Evolutionary conservation across 2,888 invertebrate species (phyloP), one percentile per base, ranked within the genome.

Genomic region (Terebella lapidaria): DNA sequence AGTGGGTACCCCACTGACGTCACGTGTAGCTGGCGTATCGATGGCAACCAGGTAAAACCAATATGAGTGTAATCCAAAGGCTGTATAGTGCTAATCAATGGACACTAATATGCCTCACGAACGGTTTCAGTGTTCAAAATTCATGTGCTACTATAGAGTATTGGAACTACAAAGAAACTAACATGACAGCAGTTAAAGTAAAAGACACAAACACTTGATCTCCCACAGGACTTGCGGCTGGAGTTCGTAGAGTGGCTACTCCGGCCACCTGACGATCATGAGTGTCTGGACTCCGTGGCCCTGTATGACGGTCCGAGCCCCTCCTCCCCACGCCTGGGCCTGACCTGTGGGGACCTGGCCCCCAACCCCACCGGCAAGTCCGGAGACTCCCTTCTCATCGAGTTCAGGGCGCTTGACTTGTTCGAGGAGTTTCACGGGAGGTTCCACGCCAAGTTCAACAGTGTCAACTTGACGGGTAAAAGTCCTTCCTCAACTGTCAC

Each of bases 401-500:
- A 10, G 5, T 53, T 53, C 53, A 5, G 20, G 20, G 5, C 25
- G 4, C 10, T 15, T 10, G 10, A 10, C 25, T 5, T 27, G 25
- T 15, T 18, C 25, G 3, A 15, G 29, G 5, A n/a, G 22, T 22
- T 20, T 10, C 15, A n/a, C 5, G 22, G 18, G 5, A 20, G 55
- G n/a, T 55, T 55, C 55, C 29, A 24, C 4, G 55, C 35, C 18
- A 29, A 24, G 35, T 55, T n/a, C 24, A 3, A 10, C 15, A 22
- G 15, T 5, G 4, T 30, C 35, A 55, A 55, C 22, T 5, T 55
- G 30, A 55, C 55, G 4, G 35, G 55, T 55, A 35, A 35, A n/a
- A n/a, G n/a, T n/a, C n/a, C n/a, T n/a, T n/a, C n/a, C n/a, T n/a
- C n/a, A n/a, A n/a, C n/a, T n/a, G n/a, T n/a, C n/a, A n/a, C n/a